These are phyloP conservation scores for Drosophila parvula DNA, from an alignment of 1,140 invertebrate genomes.

Conservation along the genomic window DNA sequence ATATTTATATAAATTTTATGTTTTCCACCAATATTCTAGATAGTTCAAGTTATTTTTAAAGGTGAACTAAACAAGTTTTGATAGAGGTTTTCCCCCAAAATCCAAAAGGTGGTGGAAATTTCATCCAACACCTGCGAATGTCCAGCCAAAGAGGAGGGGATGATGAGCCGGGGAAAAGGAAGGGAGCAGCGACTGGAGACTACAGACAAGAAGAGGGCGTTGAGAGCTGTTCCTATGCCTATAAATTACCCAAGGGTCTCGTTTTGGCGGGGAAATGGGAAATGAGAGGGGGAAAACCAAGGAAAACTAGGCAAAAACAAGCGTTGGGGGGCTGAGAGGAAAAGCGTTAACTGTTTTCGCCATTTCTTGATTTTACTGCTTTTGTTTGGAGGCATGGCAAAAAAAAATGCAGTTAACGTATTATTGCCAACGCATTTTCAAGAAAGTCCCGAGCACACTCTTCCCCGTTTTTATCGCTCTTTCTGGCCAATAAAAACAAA, in stretches of 20 bases:
- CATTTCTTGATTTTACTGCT: constrained; percentile 17
- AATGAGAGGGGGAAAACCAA: background rate
- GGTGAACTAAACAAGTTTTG: background rate
- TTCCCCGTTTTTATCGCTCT: constrained; percentile 5
- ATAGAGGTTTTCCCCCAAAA: background rate
- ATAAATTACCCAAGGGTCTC: constrained; percentile 61
- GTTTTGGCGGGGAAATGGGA: constrained; percentile 2
- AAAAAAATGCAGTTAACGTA: constrained; percentile 41
- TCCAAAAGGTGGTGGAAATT: constrained; percentile 3
- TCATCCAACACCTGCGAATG: constrained; percentile 21
- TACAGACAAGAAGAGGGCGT: constrained; percentile 16
- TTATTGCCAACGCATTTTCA: constrained; percentile 36
- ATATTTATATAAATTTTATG: background rate
- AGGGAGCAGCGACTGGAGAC: no score
- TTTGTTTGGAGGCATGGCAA: constrained; percentile 6
- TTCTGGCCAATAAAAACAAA: constrained; percentile 16
- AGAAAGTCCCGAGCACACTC: constrained; percentile 13
- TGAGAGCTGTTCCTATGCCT: constrained; percentile 22
- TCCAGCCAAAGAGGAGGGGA: background rate
- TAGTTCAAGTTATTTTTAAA: constrained; percentile 3
- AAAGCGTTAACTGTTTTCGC: constrained; percentile 24
- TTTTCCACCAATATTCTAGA: no score
- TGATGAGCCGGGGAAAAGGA: background rate
- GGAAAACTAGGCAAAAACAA: background rate
- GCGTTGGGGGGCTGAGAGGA: background rate